Percentiles rank a stretch among this genome's conserved stretches.
Conservation (phyloP, 2,888 invertebrate genomes). For the Oscheius myriophilus region DNA sequence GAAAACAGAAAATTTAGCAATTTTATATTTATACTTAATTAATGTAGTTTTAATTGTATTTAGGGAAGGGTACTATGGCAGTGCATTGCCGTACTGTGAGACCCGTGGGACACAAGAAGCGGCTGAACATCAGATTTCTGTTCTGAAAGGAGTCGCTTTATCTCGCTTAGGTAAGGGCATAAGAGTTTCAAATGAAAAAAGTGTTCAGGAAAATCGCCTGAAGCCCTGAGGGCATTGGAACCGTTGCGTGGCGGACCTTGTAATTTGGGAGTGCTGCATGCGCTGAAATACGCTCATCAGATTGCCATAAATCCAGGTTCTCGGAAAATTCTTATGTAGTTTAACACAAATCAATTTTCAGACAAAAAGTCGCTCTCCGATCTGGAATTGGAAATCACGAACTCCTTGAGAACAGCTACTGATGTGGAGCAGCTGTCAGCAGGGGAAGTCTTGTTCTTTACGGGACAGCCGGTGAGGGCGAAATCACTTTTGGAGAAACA, state of each 20-base stretch:
- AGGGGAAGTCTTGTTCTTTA: conserved; percentile 25
- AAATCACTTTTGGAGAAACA: conserved; percentile 24
- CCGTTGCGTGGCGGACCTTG: conserved; percentile 34
- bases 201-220: conserved; percentile 57
- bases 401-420: conserved; percentile 33
- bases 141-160: conserved; percentile 42
- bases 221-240: conserved; percentile 59
- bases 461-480: conserved; percentile 11
- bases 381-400: conserved; percentile 32
- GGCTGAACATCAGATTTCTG: conserved; percentile 29
- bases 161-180: conserved; percentile 30
- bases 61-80: conserved; percentile 54
- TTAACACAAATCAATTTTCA: conserved; percentile 18
- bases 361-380: conserved; percentile 48
- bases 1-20: too few species aligned
- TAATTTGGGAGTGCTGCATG: conserved; percentile 40
- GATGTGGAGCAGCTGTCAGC: conserved; percentile 22
- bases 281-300: conserved; percentile 44
- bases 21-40: too few species aligned
- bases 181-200: not conserved
- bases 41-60: too few species aligned
- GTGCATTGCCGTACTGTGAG: conserved; percentile 41
- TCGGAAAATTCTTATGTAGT: not conserved
- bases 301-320: conserved; percentile 45
- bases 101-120: conserved; percentile 25